phyloP scores from a whole-genome alignment of 2,888 invertebrate species.

The Eupithecia tripunctaria region DNA sequence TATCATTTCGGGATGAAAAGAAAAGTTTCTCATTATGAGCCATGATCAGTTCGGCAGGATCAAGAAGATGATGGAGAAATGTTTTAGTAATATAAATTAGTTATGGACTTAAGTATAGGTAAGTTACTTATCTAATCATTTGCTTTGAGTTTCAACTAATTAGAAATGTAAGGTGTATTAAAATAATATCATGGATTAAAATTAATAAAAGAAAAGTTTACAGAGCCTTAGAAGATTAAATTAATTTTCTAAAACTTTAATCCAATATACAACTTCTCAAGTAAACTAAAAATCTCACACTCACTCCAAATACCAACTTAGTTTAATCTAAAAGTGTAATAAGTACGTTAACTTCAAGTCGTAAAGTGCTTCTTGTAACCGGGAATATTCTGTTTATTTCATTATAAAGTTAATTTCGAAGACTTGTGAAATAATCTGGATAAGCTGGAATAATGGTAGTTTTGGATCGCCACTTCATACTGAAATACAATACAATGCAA shows the following conservation, averaged over 20 bases:
- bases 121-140: background rate
- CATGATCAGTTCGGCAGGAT: background rate
- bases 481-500: too few species aligned
- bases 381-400: conserved; percentile 19
- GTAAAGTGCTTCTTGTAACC: background rate
- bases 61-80: too few species aligned
- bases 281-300: background rate
- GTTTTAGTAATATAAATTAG: too few species aligned
- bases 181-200: background rate
- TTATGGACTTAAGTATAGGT: too few species aligned
- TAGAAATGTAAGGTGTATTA: background rate
- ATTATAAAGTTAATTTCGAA: conserved; percentile 30
- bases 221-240: background rate
- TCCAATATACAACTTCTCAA: background rate
- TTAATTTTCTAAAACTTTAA: background rate
- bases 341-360: background rate
- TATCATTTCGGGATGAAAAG: too few species aligned
- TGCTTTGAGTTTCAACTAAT: background rate
- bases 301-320: background rate
- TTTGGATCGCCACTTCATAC: conserved; percentile 8
- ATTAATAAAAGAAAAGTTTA: background rate
- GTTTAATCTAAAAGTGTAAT: background rate
- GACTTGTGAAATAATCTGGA: conserved; percentile 28
- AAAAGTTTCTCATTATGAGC: background rate
- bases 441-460: conserved; percentile 6